Percentiles rank a stretch among this genome's conserved stretches.
These are phyloP conservation scores for Odontocerum albicorne DNA, from an alignment of 2,888 invertebrate species.

Conservation along the genomic window DNA sequence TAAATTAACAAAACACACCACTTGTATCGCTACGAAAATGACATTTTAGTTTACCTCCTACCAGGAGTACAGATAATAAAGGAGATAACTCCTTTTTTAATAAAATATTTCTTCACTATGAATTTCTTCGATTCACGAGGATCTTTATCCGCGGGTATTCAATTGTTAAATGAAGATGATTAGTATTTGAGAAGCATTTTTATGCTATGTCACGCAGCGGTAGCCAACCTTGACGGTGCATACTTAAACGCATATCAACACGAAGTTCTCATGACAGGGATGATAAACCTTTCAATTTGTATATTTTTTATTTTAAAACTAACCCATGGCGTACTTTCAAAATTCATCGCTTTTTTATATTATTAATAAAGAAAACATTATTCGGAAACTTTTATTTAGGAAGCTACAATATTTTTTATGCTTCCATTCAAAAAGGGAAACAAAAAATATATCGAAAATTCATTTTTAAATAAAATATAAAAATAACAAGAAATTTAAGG, in stretches of 20 bases:
- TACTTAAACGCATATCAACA: conserved; percentile 23
- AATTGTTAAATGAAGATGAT: conserved; percentile 30
- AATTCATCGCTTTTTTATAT: no score
- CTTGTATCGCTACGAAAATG: neutral
- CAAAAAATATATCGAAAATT: no score
- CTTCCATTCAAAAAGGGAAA: no score
- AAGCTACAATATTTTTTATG: no score
- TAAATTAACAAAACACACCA: neutral
- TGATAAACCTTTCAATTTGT: neutral
- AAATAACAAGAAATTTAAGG: no score
- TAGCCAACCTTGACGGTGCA: conserved; percentile 29
- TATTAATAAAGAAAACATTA: no score
- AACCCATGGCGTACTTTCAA: no score
- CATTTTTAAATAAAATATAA: no score
- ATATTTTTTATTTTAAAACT: neutral
- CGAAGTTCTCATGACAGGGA: conserved; percentile 1
- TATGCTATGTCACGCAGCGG: conserved; percentile 35
- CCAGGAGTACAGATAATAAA: conserved; percentile 4
- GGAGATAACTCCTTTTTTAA: conserved; percentile 1
- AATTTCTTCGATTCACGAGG: neutral
- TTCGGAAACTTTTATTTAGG: no score
- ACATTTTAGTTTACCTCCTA: conserved; percentile 9
- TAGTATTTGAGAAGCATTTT: conserved; percentile 32
- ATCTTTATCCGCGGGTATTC: conserved; percentile 10
- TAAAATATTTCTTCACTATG: neutral